A percentile compares a stretch with the other conserved stretches of the same genome.
phyloP scores from a whole-genome alignment of 2,888 invertebrate genomes.

The Leptura quadrifasciata region DNA sequence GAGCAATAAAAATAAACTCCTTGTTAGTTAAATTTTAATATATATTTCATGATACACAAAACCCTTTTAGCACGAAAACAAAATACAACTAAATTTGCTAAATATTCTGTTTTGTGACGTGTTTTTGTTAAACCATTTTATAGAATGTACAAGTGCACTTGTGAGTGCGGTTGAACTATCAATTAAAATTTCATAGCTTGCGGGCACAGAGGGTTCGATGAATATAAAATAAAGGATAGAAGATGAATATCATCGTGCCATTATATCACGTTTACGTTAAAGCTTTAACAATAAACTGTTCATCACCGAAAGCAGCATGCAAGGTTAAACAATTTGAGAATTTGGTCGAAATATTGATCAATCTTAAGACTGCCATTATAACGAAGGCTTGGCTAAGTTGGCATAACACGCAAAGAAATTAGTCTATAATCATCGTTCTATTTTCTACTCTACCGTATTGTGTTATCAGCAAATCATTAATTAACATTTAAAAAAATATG shows the following conservation, averaged over 20 bases:
- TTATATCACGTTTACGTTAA: constrained; percentile 40
- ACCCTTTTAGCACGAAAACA: background rate
- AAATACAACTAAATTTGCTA: background rate
- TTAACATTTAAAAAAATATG: constrained; percentile 21
- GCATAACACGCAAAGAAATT: constrained; percentile 45
- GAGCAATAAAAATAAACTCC: background rate
- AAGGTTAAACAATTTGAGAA: constrained; percentile 45
- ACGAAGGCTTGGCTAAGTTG: constrained; percentile 39
- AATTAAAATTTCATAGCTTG: constrained; percentile 45
- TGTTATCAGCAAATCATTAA: constrained; percentile 30
- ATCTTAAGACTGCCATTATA: constrained; percentile 42
- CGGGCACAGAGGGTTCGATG: constrained; percentile 23
- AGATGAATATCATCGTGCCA: constrained; percentile 36
- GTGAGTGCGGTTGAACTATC: constrained; percentile 36
- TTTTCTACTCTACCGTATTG: constrained; percentile 26
- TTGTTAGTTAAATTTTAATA: background rate
- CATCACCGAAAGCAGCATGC: constrained; percentile 40
- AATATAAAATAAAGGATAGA: constrained; percentile 45
- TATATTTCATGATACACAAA: constrained; percentile 1
- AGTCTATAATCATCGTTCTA: constrained; percentile 42
- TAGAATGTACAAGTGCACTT: constrained; percentile 37
- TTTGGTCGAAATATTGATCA: constrained; percentile 44
- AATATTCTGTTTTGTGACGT: constrained; percentile 23
- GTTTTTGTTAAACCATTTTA: constrained; percentile 32
- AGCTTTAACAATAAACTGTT: constrained; percentile 44